Evolutionary conservation across 1,140 invertebrate species (phyloP), one percentile per base, ranked within the genome.

Genomic region (Lasioglossum baleicum): DNA sequence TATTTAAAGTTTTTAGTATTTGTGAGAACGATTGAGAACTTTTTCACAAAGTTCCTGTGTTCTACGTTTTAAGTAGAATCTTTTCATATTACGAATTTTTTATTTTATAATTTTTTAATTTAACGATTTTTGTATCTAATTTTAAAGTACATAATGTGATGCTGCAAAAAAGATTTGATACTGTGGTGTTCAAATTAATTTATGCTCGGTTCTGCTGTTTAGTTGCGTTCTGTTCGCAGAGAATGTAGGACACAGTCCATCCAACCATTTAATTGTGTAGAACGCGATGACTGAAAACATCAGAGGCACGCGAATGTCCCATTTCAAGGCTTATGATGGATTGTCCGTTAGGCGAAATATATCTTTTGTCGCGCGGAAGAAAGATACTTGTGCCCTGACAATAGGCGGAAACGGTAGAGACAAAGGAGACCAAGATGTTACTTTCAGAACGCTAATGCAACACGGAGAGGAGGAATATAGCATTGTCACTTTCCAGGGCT

Each of bases 381-480:
- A 5, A 56, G 63, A 65, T 73, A 73, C 64, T 79, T 44, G 61
- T 20, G 13, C 48, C 31, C 13, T 7, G 51, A 79, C 60, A 79
- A 79, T 71, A 73, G 76, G 22, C 40, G 69, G 70, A 73, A 65
- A 20, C 17, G 44, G 17, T 53, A 44, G 40, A 73, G 70, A 73
- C 76, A 79, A 79, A 73, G 60, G 17, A 20, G n/a, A 63, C 35
- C 60, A 44, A 64, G 48, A 58, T 48, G 61, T 26, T 65, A 42
- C n/a, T 63, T 35, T 66, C 61, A 35, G 70, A 56, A 73, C 76
- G 76, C 61, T 79, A 79, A 79, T 79, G 76, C 51, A 79, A 48
- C 69, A 22, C 51, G 61, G 40, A 56, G 69, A 40, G 60, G 10
- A 51, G 58, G 48, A 58, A 56, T 13, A 72, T 40, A 22, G 15